These are phyloP conservation scores for Melieria picta DNA, from an alignment of 2,888 invertebrate species.

Conservation along the genomic window DNA sequence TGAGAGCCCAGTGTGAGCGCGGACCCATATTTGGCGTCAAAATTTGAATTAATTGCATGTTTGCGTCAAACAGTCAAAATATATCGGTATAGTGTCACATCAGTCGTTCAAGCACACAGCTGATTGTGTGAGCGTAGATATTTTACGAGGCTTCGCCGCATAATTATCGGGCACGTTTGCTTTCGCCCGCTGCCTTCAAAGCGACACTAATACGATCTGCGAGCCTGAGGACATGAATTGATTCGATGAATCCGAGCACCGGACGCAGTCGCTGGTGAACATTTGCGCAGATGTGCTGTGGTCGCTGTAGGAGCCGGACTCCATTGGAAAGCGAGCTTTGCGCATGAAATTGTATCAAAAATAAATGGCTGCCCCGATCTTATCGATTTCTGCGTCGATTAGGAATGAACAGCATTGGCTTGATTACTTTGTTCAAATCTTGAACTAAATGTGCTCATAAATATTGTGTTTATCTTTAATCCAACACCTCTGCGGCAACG, in stretches of 20 bases:
- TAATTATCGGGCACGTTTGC: background rate
- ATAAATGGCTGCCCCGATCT: constrained; percentile 44
- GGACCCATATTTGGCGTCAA: too few species aligned
- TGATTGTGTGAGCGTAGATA: background rate
- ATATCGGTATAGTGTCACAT: constrained; percentile 18
- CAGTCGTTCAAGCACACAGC: background rate
- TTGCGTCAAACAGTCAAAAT: constrained; percentile 9
- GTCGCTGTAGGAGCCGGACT: background rate
- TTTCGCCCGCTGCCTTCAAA: background rate
- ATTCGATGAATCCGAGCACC: constrained; percentile 1
- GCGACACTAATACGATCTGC: background rate
- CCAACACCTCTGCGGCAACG: constrained; percentile 37
- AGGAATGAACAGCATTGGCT: constrained; percentile 44
- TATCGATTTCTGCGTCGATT: constrained; percentile 43
- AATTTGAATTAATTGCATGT: constrained; percentile 17
- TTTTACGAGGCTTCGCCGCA: background rate
- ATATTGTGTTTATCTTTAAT: constrained; percentile 47
- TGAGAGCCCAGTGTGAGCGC: too few species aligned
- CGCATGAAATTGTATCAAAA: constrained; percentile 34
- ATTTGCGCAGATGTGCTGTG: background rate
- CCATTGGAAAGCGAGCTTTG: background rate
- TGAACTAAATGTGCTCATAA: constrained; percentile 46
- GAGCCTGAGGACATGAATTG: constrained; percentile 9
- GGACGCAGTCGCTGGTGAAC: background rate
- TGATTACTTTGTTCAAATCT: constrained; percentile 44